Evolutionary conservation across 2,113 vertebrate genomes (phyloP).

Genomic region (Lipophrys pholis): DNA sequence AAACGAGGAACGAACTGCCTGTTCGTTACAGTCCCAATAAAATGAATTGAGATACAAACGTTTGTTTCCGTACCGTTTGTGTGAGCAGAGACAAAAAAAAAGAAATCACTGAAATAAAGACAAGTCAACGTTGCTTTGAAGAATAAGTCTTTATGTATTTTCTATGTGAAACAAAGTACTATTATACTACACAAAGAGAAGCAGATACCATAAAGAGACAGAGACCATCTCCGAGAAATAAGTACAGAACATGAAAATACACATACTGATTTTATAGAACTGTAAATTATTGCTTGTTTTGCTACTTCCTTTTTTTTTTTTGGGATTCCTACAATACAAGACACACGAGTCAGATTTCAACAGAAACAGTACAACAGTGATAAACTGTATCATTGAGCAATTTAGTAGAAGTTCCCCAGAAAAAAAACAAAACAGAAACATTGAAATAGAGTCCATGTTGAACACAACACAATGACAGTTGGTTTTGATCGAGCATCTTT

Average conservation of each 20-base stretch:
- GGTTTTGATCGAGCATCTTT: conserved; percentile 71
- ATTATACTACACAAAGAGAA: conserved; percentile 85
- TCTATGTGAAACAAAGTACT: conserved; percentile 85
- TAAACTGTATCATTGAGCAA: conserved; percentile 75
- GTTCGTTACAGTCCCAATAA: too few relatives aligned
- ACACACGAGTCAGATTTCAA: conserved; percentile 83
- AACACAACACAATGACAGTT: conserved; percentile 76
- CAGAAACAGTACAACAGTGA: conserved; percentile 82
- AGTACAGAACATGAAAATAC: conserved; percentile 82
- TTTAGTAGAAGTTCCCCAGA: conserved; percentile 72
- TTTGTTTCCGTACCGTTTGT: too few relatives aligned
- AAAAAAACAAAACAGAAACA: conserved; percentile 60
- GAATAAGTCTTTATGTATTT: conserved; percentile 84
- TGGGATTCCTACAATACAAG: conserved; percentile 80
- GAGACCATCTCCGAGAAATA: conserved; percentile 80
- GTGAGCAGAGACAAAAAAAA: too few relatives aligned
- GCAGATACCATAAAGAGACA: conserved; percentile 80
- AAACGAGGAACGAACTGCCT: too few relatives aligned
- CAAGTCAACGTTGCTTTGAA: conserved; percentile 76
- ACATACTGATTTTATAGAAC: conserved; percentile 79
- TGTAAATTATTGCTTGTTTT: conserved; percentile 87
- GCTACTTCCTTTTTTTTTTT: conserved; percentile 82
- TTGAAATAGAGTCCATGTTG: conserved; percentile 75
- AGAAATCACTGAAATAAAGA: conserved; percentile 44
- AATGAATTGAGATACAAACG: too few relatives aligned